These are phyloP conservation scores for Amazona vittata DNA, from an alignment of 2,113 vertebrate genomes.

Conservation along the genomic window DNA sequence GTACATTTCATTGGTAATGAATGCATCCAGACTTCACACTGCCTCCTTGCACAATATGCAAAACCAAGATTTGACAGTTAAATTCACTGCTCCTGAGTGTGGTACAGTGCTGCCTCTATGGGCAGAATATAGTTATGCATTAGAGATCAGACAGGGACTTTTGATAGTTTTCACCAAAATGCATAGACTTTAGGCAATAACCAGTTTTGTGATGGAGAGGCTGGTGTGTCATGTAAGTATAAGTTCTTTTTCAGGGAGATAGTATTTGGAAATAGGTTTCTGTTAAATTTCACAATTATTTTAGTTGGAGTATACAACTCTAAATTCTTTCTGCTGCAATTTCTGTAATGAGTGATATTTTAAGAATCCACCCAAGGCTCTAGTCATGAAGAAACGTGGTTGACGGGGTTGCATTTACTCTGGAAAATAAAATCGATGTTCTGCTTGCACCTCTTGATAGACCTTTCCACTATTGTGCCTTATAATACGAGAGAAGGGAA, in stretches of 20 bases:
- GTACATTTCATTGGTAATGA: not conserved
- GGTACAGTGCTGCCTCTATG: not conserved
- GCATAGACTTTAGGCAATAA: not conserved
- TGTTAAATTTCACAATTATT: not conserved
- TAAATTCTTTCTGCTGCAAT: not conserved
- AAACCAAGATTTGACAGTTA: not conserved
- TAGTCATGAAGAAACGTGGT: constrained; percentile 5
- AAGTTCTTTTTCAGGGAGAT: not conserved
- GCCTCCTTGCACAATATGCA: not conserved
- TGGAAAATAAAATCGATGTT: not conserved
- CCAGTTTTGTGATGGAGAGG: not conserved
- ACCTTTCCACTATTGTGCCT: not conserved
- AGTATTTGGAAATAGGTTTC: not conserved
- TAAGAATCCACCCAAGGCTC: constrained; percentile 8
- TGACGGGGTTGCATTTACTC: not conserved
- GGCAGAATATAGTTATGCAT: not conserved
- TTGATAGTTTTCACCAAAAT: not conserved
- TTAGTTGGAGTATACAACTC: not conserved
- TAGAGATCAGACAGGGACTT: not conserved
- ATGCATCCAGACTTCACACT: not conserved
- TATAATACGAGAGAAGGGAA: not conserved
- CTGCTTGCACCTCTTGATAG: not conserved
- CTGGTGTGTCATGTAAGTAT: not conserved
- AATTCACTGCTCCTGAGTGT: not conserved
- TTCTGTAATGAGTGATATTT: constrained; percentile 1